A percentile compares a stretch with the other conserved stretches of the same genome.
Evolutionary conservation across 2,113 vertebrate species (phyloP).

Genomic region (Hylia prasina): DNA sequence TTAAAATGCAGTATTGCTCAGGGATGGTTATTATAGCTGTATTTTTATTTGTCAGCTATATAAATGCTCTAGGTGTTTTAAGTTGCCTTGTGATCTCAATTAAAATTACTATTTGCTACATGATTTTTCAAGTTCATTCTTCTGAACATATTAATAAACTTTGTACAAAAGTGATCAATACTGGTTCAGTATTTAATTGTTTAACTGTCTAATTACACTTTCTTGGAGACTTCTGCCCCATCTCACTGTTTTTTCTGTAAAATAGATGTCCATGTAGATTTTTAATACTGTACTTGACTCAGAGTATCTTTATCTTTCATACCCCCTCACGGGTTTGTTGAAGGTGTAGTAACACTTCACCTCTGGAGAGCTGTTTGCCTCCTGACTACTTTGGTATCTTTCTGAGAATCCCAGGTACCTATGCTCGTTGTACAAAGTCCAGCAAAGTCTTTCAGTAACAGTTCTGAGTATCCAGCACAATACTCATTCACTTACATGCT

Average conservation of each 20-base stretch:
- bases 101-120: neutral
- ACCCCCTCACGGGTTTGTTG: neutral
- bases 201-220: neutral
- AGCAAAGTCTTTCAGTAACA: neutral
- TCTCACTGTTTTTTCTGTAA: neutral
- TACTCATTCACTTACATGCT: neutral
- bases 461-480: neutral
- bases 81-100: neutral
- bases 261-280: neutral
- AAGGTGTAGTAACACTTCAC: neutral
- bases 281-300: neutral
- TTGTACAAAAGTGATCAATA: neutral
- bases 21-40: slow-evolving; percentile 9
- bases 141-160: slow-evolving; percentile 40
- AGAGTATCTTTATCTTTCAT: neutral
- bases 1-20: slow-evolving; percentile 31
- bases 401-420: neutral
- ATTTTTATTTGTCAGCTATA: neutral
- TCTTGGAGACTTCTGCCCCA: neutral
- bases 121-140: neutral
- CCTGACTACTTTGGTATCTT: neutral
- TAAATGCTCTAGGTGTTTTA: neutral
- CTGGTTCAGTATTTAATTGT: neutral
- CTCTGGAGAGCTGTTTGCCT: neutral
- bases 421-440: neutral